Conservation (phyloP, 2,797 vertebrate genomes). For the Percopsis omiscomaycus region DNA sequence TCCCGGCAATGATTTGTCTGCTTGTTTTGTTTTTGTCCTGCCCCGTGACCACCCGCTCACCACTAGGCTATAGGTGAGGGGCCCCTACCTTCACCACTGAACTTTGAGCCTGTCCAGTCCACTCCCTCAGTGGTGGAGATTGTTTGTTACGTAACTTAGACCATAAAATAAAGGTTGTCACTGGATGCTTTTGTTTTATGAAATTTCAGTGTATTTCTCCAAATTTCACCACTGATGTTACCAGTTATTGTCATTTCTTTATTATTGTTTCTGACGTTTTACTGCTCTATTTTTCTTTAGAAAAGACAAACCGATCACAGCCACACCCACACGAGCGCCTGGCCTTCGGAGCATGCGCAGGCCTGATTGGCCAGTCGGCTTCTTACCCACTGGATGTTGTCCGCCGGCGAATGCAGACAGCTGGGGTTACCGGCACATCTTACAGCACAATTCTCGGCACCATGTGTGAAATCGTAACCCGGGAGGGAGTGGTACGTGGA, state of each 20-base stretch:
- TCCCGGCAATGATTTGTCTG: too few relatives aligned
- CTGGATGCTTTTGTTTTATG: too few relatives aligned
- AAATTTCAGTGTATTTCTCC: too few relatives aligned
- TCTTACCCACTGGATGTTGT: conserved; percentile 97
- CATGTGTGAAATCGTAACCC: conserved; percentile 80
- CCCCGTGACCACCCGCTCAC: too few relatives aligned
- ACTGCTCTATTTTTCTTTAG: conserved; percentile 57
- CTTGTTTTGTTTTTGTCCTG: too few relatives aligned
- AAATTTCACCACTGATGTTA: too few relatives aligned
- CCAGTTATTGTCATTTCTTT: background rate
- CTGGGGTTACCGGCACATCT: conserved; percentile 85
- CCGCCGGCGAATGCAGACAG: conserved; percentile 96
- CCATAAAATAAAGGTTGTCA: too few relatives aligned
- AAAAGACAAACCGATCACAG: conserved; percentile 81
- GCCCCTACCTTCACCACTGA: too few relatives aligned
- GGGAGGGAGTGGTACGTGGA: conserved; percentile 86
- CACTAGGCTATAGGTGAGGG: too few relatives aligned
- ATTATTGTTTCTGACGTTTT: background rate
- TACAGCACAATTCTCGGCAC: conserved; percentile 83
- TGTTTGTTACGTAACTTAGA: too few relatives aligned
- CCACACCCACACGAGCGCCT: conserved; percentile 88
- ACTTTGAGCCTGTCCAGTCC: too few relatives aligned
- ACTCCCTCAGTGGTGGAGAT: too few relatives aligned
- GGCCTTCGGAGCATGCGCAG: conserved; percentile 91
- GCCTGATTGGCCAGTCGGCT: conserved; percentile 91